Conservation (phyloP, 1,140 invertebrate species). For the Sycophila sp. region DNA sequence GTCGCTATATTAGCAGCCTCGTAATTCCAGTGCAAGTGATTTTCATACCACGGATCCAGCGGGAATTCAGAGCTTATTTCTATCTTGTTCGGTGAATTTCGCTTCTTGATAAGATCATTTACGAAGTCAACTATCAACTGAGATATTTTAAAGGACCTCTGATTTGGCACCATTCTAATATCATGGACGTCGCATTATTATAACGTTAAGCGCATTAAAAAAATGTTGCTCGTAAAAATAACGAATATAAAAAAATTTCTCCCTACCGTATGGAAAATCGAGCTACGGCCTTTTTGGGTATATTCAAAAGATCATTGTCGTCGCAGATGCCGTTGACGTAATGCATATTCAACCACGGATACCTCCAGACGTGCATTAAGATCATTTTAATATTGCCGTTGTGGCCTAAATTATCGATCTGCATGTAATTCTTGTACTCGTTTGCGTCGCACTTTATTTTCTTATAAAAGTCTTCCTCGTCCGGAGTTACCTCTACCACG, state of each 20-base stretch:
- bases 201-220: not conserved
- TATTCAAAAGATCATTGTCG: conserved; percentile 28
- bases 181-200: too few species aligned
- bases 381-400: conserved; percentile 55
- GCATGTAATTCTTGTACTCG: conserved; percentile 67
- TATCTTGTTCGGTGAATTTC: conserved; percentile 70
- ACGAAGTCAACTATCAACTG: conserved; percentile 65
- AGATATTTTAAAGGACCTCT: conserved; percentile 65
- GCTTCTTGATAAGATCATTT: conserved; percentile 63
- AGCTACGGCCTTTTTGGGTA: conserved; percentile 35
- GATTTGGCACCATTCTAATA: conserved; percentile 71
- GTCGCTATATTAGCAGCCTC: conserved; percentile 43
- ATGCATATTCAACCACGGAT: conserved; percentile 52
- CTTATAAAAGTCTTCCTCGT: conserved; percentile 68
- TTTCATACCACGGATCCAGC: conserved; percentile 43
- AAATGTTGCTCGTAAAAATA: not conserved
- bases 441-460: conserved; percentile 70
- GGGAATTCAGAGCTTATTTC: conserved; percentile 54
- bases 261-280: conserved; percentile 44
- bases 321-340: conserved; percentile 36
- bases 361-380: conserved; percentile 53
- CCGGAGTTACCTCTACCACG: conserved; percentile 65
- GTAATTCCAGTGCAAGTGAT: conserved; percentile 44
- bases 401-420: conserved; percentile 53
- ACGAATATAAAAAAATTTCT: not conserved